These are phyloP conservation scores for Nansenia antarctica DNA, from an alignment of 2,113 vertebrate genomes.

Conservation along the genomic window DNA sequence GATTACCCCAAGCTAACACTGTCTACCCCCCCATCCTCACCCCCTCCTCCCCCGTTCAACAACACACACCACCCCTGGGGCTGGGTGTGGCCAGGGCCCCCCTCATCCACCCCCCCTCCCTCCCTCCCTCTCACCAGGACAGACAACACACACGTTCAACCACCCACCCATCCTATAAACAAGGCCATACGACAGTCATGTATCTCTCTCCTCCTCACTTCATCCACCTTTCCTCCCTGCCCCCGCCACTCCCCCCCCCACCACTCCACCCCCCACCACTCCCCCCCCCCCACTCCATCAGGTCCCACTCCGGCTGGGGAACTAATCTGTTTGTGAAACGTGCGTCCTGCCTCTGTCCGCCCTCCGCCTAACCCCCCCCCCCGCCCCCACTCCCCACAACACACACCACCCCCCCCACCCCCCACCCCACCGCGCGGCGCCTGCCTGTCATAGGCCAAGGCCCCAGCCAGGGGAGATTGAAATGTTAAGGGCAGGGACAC, in stretches of 20 bases:
- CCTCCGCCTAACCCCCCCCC: constrained; percentile 1
- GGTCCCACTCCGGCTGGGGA: constrained; percentile 38
- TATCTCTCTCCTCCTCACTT: constrained; percentile 11
- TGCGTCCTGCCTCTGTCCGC: constrained; percentile 46
- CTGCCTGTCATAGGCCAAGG: constrained; percentile 60
- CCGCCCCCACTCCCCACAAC: too few species aligned
- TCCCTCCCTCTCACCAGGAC: constrained; percentile 2
- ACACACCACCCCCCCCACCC: constrained; percentile 12
- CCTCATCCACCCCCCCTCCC: constrained; percentile 3
- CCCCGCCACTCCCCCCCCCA: constrained; percentile 3
- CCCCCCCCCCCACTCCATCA: constrained; percentile 1
- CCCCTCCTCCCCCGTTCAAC: constrained; percentile 28
- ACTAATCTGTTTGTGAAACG: constrained; percentile 70
- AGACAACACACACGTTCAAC: background rate
- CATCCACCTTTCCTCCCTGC: too few species aligned
- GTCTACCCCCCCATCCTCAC: constrained; percentile 74
- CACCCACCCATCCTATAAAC: background rate
- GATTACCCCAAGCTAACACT: constrained; percentile 85
- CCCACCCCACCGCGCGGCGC: constrained; percentile 35
- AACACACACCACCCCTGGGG: constrained; percentile 51
- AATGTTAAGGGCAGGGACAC: constrained; percentile 84
- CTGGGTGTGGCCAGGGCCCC: background rate
- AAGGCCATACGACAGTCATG: background rate
- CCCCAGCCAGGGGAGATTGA: constrained; percentile 80
- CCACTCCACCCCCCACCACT: constrained; percentile 10